A percentile compares a stretch with the other conserved stretches of the same genome.
Conservation (phyloP, 23 tunicate species). For the Styela plicata region DNA sequence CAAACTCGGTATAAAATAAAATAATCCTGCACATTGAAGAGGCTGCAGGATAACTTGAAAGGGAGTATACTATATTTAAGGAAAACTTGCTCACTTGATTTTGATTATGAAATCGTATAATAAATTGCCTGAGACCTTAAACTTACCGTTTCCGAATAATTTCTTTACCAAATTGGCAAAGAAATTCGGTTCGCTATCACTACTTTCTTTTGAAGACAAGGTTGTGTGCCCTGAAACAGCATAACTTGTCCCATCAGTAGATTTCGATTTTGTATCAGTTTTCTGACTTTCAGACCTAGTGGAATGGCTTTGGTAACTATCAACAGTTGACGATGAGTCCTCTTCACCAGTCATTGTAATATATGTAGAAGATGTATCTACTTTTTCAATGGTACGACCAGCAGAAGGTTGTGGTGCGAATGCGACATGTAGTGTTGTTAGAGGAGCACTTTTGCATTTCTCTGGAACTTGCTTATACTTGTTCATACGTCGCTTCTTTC, state of each 20-base stretch:
- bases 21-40: too few relatives aligned
- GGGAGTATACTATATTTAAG: too few relatives aligned
- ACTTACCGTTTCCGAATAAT: neutral
- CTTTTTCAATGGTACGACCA: neutral
- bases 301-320: neutral
- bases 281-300: neutral
- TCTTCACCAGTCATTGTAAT: neutral
- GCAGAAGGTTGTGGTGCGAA: neutral
- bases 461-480: neutral
- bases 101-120: too few relatives aligned
- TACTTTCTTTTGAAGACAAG: too few relatives aligned
- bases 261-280: neutral
- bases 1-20: too few relatives aligned
- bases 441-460: conserved; percentile 27
- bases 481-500: conserved; percentile 2
- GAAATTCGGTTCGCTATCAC: neutral
- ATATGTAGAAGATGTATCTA: conserved; percentile 9
- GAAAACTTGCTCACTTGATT: too few relatives aligned
- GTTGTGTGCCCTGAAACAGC: too few relatives aligned
- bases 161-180: neutral
- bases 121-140: too few relatives aligned
- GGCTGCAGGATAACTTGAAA: too few relatives aligned
- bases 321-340: neutral
- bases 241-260: neutral
- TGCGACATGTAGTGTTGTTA: neutral